phyloP scores from a whole-genome alignment of 2,797 vertebrate species.

The Arctocebus calabarensis region DNA sequence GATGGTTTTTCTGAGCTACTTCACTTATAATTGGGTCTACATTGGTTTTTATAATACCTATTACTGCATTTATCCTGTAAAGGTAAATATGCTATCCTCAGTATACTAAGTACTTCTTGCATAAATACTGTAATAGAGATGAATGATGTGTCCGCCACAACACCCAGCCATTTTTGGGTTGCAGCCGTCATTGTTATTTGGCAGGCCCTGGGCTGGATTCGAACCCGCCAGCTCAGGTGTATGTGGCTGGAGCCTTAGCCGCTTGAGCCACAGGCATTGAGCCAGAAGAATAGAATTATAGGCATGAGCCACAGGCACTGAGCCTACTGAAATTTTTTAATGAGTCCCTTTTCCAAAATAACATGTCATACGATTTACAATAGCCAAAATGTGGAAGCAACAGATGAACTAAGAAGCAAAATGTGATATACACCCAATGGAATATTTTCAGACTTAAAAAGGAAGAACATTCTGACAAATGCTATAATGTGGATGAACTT shows the following conservation, averaged over 20 bases:
- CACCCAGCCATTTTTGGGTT: too few relatives aligned
- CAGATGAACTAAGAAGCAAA: background rate
- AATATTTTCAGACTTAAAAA: background rate
- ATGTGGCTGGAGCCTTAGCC: too few relatives aligned
- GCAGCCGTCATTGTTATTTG: too few relatives aligned
- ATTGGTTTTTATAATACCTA: background rate
- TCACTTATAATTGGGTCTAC: conserved; percentile 41
- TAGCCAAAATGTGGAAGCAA: background rate
- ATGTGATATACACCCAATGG: background rate
- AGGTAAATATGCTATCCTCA: background rate
- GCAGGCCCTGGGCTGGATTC: too few relatives aligned
- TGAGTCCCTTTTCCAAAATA: conserved; percentile 23
- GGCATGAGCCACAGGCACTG: too few relatives aligned
- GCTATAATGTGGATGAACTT: background rate
- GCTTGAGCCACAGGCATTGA: too few relatives aligned
- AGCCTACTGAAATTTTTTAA: background rate
- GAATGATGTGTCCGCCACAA: too few relatives aligned
- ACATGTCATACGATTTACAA: background rate
- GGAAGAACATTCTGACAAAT: background rate
- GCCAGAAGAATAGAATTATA: too few relatives aligned
- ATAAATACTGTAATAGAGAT: background rate
- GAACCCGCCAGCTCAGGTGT: too few relatives aligned
- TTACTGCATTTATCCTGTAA: background rate
- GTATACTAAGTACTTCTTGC: background rate
- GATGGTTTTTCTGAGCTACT: conserved; percentile 14